Evolutionary conservation across 2,797 vertebrate species (phyloP).

Genomic region (Chromobotia macracanthus): DNA sequence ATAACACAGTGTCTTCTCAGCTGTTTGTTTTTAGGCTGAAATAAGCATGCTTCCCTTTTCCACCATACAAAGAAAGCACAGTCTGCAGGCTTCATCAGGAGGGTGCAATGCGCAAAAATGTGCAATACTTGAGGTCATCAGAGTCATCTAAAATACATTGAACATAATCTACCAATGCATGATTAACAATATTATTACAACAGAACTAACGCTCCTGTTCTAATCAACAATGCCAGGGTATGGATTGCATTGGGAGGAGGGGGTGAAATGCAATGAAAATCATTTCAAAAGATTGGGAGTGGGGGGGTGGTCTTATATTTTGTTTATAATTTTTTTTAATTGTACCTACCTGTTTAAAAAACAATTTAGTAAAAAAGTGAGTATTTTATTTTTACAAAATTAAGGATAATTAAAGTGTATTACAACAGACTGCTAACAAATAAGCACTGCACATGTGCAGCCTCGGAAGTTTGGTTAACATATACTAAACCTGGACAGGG

Average conservation of each 20-base stretch:
- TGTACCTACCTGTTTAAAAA: not conserved
- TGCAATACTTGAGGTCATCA: slow-evolving; percentile 62
- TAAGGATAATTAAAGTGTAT: not conserved
- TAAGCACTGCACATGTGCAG: not conserved
- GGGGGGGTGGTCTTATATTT: not conserved
- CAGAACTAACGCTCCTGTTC: not conserved
- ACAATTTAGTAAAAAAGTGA: not conserved
- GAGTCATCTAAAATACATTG: slow-evolving; percentile 55
- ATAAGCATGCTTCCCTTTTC: not conserved
- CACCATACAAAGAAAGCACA: not conserved
- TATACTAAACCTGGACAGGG: not conserved
- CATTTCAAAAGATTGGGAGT: not conserved
- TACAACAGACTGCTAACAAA: too few species aligned
- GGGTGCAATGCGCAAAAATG: slow-evolving; percentile 11
- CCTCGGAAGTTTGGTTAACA: not conserved
- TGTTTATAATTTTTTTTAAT: not conserved
- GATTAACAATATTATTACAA: not conserved
- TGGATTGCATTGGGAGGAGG: not conserved
- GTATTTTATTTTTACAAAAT: not conserved
- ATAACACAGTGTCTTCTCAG: not conserved
- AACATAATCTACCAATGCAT: not conserved
- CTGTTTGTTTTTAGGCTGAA: not conserved
- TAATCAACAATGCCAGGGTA: not conserved
- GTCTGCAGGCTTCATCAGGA: slow-evolving; percentile 1
- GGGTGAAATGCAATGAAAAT: not conserved